A percentile compares a stretch with the other conserved stretches of the same genome.
phyloP scores from a whole-genome alignment of 2,797 vertebrate genomes.

The Benthosema pterotum region DNA sequence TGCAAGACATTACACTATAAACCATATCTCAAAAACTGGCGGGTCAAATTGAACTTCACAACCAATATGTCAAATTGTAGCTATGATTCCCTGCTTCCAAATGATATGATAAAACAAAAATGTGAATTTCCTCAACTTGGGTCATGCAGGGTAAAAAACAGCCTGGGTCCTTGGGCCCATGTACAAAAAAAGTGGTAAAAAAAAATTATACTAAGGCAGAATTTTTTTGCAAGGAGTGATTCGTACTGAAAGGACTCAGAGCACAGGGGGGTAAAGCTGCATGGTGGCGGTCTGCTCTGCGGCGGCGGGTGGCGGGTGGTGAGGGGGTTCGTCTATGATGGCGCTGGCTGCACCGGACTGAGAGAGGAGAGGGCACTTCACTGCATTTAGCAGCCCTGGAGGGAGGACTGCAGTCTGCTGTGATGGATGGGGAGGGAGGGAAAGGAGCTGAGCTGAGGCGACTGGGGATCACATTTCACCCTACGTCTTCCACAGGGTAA shows the following conservation, averaged over 20 bases:
- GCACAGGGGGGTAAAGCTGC: neutral
- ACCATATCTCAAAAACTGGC: no score
- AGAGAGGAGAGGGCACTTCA: conserved; percentile 10
- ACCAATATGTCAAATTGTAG: no score
- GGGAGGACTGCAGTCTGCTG: conserved; percentile 7
- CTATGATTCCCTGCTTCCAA: no score
- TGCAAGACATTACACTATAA: no score
- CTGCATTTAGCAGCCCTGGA: conserved; percentile 11
- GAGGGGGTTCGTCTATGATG: conserved; percentile 10
- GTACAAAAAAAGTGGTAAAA: no score
- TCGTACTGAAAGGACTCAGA: neutral
- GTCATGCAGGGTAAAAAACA: no score
- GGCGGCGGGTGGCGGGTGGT: no score
- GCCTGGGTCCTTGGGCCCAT: neutral
- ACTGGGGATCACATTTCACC: conserved; percentile 40
- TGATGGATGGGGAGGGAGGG: conserved; percentile 45
- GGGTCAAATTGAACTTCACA: no score
- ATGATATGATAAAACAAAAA: no score
- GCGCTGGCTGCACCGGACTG: conserved; percentile 4
- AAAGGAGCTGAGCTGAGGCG: conserved; percentile 24
- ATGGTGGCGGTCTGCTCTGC: no score
- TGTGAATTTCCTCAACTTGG: no score
- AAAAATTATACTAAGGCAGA: neutral
- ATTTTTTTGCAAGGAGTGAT: neutral
- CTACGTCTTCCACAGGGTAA: conserved; percentile 45